Evolutionary conservation across 1,140 invertebrate species (phyloP).

Genomic region (Phenacoccus solenopsis): DNA sequence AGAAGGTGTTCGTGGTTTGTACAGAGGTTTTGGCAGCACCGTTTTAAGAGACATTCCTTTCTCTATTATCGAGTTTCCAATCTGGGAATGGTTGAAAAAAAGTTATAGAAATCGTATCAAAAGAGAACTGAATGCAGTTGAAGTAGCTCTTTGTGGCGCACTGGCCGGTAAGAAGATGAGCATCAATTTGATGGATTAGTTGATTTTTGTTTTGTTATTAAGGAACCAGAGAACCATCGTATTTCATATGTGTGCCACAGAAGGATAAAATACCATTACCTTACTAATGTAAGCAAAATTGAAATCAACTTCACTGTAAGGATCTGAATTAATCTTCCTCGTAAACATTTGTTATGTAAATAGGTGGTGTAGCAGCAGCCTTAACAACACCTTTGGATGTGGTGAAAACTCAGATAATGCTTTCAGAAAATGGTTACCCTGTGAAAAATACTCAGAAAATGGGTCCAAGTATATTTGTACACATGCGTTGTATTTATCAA

Average conservation of each 20-base stretch:
- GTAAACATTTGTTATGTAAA: too few relatives aligned
- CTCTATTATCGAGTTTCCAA: constrained; percentile 85
- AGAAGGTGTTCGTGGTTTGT: constrained; percentile 61
- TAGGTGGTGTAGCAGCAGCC: constrained; percentile 63
- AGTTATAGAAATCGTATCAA: constrained; percentile 39
- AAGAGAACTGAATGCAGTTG: constrained; percentile 42
- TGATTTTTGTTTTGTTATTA: too few relatives aligned
- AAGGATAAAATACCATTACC: too few relatives aligned
- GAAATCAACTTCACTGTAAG: too few relatives aligned
- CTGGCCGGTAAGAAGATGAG: constrained; percentile 47
- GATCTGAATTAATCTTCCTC: neutral
- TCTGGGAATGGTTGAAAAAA: constrained; percentile 84
- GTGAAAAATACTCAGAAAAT: too few relatives aligned
- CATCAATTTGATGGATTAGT: too few relatives aligned
- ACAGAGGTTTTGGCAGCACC: constrained; percentile 82
- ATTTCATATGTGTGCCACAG: too few relatives aligned
- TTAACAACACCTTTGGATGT: constrained; percentile 92
- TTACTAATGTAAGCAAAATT: too few relatives aligned
- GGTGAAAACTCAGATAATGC: constrained; percentile 91
- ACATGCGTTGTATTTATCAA: constrained; percentile 46
- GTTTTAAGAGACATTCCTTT: constrained; percentile 88
- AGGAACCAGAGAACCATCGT: too few relatives aligned
- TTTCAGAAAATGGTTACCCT: constrained; percentile 46
- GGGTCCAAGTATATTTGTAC: constrained; percentile 35
- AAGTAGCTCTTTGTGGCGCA: constrained; percentile 73